phyloP scores from a whole-genome alignment of 2,888 invertebrate genomes.

The Crossocerus cetratus region DNA sequence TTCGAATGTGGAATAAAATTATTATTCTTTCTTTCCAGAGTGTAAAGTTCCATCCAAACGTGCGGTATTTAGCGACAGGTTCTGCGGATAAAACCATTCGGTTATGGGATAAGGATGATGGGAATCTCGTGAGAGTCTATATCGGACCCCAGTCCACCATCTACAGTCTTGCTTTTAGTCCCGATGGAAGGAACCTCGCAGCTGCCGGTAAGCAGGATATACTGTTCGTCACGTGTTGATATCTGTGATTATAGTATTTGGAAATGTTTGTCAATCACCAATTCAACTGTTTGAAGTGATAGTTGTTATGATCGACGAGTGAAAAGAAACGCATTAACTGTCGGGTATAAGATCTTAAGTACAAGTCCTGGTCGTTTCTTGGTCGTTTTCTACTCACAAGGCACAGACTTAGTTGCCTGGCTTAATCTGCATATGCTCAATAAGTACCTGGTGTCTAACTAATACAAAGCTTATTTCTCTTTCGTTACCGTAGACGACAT shows the following conservation, averaged over 20 bases:
- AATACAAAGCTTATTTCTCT: too few species aligned
- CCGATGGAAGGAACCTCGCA: conserved; percentile 89
- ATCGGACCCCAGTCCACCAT: conserved; percentile 87
- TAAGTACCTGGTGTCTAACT: too few species aligned
- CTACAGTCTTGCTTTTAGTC: conserved; percentile 88
- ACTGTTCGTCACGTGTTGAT: not conserved
- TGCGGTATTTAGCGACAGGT: conserved; percentile 92
- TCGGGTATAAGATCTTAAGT: too few species aligned
- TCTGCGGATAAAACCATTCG: conserved; percentile 93
- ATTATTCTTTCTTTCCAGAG: conserved; percentile 77
- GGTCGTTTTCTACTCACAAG: too few species aligned
- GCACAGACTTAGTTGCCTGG: too few species aligned
- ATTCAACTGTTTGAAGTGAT: not conserved
- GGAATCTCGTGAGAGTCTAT: conserved; percentile 88
- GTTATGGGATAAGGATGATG: conserved; percentile 91
- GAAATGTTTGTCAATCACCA: not conserved
- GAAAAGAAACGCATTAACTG: too few species aligned
- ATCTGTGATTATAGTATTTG: not conserved
- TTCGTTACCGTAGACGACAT: too few species aligned
- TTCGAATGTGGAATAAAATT: too few species aligned
- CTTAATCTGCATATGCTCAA: too few species aligned
- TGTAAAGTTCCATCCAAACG: conserved; percentile 95
- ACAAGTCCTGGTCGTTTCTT: too few species aligned
- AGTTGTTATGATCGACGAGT: too few species aligned
- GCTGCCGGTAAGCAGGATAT: conserved; percentile 83